Percentiles rank a stretch among this genome's conserved stretches.
Conservation (phyloP, 35 echinoderm and acorn worm species). For the Lytechinus variegatus region DNA sequence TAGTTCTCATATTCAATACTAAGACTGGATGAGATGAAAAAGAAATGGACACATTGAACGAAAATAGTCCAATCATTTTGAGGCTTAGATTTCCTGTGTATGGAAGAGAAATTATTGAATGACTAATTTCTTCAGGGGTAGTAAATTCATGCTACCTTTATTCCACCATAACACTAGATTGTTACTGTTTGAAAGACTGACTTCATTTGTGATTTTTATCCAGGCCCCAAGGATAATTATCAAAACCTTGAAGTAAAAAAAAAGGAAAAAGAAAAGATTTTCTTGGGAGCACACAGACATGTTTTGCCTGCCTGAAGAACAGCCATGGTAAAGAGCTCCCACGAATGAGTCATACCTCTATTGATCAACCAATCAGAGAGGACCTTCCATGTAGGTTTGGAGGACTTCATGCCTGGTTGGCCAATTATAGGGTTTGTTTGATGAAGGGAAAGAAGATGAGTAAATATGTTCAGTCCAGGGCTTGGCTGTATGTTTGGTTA, state of each 20-base stretch:
- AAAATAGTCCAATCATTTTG: neutral
- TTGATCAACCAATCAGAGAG: neutral
- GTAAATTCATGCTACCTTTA: neutral
- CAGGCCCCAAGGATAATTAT: neutral
- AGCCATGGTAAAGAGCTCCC: neutral
- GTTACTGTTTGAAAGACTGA: neutral
- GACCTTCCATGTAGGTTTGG: neutral
- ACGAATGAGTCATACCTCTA: neutral
- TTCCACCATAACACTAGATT: neutral
- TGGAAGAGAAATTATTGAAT: neutral
- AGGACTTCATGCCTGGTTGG: neutral
- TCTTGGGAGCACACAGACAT: neutral
- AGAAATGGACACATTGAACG: neutral
- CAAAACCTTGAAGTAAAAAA: neutral
- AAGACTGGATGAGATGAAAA: neutral
- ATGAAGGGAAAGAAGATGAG: neutral
- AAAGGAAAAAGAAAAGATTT: neutral
- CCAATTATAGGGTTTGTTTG: neutral
- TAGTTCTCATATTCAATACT: neutral
- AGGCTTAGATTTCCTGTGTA: neutral
- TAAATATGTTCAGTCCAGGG: slow-evolving; percentile 18
- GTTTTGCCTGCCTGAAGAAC: neutral
- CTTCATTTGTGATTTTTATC: neutral
- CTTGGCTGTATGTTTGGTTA: neutral
- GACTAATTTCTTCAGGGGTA: neutral